Evolutionary conservation across 2,888 invertebrate genomes (phyloP), one percentile per base, ranked within the genome.

Genomic region (Corbicula japonica): DNA sequence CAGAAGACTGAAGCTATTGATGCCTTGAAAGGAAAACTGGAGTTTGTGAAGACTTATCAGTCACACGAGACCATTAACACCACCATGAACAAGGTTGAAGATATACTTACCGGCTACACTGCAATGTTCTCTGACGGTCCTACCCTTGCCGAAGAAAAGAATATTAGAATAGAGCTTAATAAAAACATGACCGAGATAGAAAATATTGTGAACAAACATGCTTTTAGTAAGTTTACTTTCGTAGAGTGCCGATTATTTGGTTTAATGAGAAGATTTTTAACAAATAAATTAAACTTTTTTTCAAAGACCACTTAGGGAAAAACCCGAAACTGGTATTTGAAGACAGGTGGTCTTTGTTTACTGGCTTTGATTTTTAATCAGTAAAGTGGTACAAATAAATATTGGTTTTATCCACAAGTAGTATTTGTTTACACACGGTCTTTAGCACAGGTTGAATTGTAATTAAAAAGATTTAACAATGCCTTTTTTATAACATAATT

Each of bases 1-100:
- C 83, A 80, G 41, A 83, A 83, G 28, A 80, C 79, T 23, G 83
- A 79, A 41, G 83, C 79, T 3, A 71, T 83, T 4, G 83, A 83
- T 48, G 83, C 83, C 0, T 44, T 83, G 28, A 83, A 83, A 48
- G 83, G 83, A 5, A 83, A 83, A 46, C 68, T 83, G 0, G 83
- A 80, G 58, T 83, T 83, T 38, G 83, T 70, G 23, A 83, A 83
- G 52, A 34, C 50, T 1, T 26, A 80, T 34, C 60, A 68, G 41
- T 18, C 41, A 5, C 71, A 74, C 30, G 74, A 73, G 10, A 62
- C 54, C 2, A 60, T 80, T 10, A 76, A 62, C 34, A 70, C 52
- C 15, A 80, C 76, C 1, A 83, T 83, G 76, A 68, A 52, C 32
- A 76, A 70, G 41, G 83, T 83, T 2, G 83, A 76, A 41, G 71